phyloP scores from a whole-genome alignment of 1,140 invertebrate species.

The Lucilia sericata region DNA sequence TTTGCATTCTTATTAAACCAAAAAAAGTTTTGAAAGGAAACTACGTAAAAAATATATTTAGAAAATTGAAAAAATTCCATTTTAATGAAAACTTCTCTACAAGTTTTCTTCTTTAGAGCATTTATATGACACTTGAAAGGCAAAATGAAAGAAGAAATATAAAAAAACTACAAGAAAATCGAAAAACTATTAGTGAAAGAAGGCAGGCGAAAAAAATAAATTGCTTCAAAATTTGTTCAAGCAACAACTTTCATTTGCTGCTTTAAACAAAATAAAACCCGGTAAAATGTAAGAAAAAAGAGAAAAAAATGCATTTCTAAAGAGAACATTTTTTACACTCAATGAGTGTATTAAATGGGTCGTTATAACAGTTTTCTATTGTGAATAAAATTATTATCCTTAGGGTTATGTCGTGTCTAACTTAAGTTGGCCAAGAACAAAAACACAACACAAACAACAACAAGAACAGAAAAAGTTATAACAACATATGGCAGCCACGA shows the following conservation, averaged over 20 bases:
- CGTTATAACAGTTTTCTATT: slow-evolving; percentile 36
- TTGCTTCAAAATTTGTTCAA: neutral
- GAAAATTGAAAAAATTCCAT: neutral
- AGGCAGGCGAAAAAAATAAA: neutral
- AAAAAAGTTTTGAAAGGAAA: neutral
- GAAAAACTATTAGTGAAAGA: slow-evolving; percentile 15
- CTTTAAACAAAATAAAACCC: neutral
- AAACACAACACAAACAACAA: neutral
- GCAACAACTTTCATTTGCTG: neutral
- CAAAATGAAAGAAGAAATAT: neutral
- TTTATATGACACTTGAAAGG: slow-evolving; percentile 4
- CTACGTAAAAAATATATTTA: neutral
- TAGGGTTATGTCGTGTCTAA: slow-evolving; percentile 25
- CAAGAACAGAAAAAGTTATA: neutral
- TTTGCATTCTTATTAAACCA: neutral
- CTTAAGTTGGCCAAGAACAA: slow-evolving; percentile 9
- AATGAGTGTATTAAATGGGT: neutral
- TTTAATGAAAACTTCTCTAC: neutral
- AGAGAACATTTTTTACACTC: neutral
- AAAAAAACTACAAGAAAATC: neutral
- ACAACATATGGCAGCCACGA: slow-evolving; percentile 28
- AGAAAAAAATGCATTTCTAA: neutral
- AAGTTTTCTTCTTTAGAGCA: slow-evolving; percentile 2
- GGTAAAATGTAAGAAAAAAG: neutral
- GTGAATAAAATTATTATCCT: slow-evolving; percentile 16